Evolutionary conservation across 2,888 invertebrate species (phyloP).

Genomic region (Phragmatobia fuliginosa): DNA sequence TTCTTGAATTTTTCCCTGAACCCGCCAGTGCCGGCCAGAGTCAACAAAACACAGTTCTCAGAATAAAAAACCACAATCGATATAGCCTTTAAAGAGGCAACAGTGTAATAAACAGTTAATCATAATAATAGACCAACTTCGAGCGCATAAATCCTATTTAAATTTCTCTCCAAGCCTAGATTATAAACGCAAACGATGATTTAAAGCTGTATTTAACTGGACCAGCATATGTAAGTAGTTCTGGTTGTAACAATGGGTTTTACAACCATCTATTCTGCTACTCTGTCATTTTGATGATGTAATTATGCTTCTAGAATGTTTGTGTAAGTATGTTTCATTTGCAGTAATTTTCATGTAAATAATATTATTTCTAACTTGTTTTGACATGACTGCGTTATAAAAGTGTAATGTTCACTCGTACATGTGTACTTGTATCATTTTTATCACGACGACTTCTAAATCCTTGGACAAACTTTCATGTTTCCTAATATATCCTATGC

Average conservation of each 20-base stretch:
- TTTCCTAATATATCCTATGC: background rate
- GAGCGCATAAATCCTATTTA: slow-evolving; percentile 24
- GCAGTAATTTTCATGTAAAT: no score
- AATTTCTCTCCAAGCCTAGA: slow-evolving; percentile 23
- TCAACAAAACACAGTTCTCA: background rate
- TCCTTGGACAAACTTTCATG: background rate
- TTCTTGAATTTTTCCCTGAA: background rate
- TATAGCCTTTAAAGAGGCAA: background rate
- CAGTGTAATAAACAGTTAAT: slow-evolving; percentile 4
- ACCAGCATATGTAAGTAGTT: background rate
- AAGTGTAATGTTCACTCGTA: no score
- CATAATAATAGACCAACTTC: slow-evolving; percentile 8
- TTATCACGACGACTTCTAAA: background rate
- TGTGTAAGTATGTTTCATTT: background rate
- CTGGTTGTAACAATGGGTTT: background rate
- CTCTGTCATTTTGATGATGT: background rate
- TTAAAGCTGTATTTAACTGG: slow-evolving; percentile 27
- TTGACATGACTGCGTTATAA: no score
- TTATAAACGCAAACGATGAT: slow-evolving; percentile 38
- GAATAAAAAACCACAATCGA: background rate
- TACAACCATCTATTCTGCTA: background rate
- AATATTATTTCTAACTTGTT: no score
- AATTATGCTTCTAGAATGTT: background rate
- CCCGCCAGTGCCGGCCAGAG: no score
- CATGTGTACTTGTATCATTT: no score